A percentile compares a stretch with the other conserved stretches of the same genome.
Conservation (phyloP, 2,888 invertebrate species). For the Hirtodrosophila duncani region DNA sequence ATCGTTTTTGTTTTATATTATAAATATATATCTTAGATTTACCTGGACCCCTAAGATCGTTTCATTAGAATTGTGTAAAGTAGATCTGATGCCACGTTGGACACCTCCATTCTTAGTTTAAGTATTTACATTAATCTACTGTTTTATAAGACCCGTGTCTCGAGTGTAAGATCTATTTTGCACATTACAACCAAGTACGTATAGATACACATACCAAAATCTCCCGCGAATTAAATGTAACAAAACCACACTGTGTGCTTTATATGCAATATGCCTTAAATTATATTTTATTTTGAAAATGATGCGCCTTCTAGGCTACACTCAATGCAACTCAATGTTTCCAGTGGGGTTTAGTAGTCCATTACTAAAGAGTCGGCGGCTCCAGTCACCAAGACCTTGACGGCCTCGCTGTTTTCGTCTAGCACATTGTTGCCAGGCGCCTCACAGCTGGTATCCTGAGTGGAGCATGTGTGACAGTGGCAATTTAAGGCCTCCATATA, state of each 20-base stretch:
- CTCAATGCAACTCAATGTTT: not conserved
- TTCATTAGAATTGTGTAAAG: too few relatives aligned
- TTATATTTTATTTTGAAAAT: constrained; percentile 25
- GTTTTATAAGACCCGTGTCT: too few relatives aligned
- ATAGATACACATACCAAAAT: constrained; percentile 6
- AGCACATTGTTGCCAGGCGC: constrained; percentile 79
- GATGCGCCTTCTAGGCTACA: constrained; percentile 21
- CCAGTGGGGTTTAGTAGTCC: constrained; percentile 65
- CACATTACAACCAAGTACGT: too few relatives aligned
- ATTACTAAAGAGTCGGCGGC: constrained; percentile 71
- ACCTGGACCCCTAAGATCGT: constrained; percentile 32
- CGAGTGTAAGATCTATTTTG: too few relatives aligned
- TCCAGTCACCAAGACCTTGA: constrained; percentile 74
- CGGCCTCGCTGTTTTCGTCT: constrained; percentile 68
- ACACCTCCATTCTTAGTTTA: too few relatives aligned
- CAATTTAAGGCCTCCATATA: constrained; percentile 89
- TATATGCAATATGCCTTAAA: constrained; percentile 39
- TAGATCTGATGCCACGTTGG: too few relatives aligned
- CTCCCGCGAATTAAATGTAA: constrained; percentile 6
- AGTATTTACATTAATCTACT: too few relatives aligned
- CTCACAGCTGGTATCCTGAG: constrained; percentile 85
- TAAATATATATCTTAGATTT: constrained; percentile 50
- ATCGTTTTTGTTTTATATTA: constrained; percentile 61
- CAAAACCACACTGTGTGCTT: constrained; percentile 38
- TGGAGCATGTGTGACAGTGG: constrained; percentile 85